These are phyloP conservation scores for Drosophila tanythrix DNA, from an alignment of 2,888 invertebrate genomes.

Conservation along the genomic window DNA sequence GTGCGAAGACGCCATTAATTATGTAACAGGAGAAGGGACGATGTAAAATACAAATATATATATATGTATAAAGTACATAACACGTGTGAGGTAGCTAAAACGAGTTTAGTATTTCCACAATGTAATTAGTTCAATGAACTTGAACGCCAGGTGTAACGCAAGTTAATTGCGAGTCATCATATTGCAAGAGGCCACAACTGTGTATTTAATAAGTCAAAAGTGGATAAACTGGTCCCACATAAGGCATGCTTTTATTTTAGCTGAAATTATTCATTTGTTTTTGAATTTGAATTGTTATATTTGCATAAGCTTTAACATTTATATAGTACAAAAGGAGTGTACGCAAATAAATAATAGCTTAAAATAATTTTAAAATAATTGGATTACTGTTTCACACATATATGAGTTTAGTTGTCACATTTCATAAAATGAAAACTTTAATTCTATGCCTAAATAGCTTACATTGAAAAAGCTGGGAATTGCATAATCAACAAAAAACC, in stretches of 20 bases:
- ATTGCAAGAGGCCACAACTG: background rate
- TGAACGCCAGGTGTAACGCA: background rate
- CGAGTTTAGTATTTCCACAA: conserved; percentile 2
- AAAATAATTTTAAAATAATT: background rate
- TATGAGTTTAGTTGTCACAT: background rate
- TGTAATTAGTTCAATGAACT: conserved; percentile 16
- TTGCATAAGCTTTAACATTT: too few species aligned
- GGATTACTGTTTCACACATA: background rate
- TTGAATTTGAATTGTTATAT: background rate
- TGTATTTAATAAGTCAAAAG: background rate
- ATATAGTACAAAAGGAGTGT: too few species aligned
- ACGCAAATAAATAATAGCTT: too few species aligned
- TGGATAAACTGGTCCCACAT: background rate
- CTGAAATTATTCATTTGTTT: background rate
- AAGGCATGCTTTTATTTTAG: too few species aligned
- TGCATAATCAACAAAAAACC: background rate
- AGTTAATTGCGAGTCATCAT: conserved; percentile 1
- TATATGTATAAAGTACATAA: background rate
- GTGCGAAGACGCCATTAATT: conserved; percentile 56
- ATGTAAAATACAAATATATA: conserved; percentile 1
- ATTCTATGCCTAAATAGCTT: background rate
- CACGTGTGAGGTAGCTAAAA: background rate
- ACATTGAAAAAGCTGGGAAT: background rate
- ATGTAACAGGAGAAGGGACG: conserved; percentile 43
- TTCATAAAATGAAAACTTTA: background rate